Percentiles rank a stretch among this genome's conserved stretches.
These are phyloP conservation scores for Thymelicus sylvestris DNA, from an alignment of 2,888 invertebrate genomes.

Conservation along the genomic window DNA sequence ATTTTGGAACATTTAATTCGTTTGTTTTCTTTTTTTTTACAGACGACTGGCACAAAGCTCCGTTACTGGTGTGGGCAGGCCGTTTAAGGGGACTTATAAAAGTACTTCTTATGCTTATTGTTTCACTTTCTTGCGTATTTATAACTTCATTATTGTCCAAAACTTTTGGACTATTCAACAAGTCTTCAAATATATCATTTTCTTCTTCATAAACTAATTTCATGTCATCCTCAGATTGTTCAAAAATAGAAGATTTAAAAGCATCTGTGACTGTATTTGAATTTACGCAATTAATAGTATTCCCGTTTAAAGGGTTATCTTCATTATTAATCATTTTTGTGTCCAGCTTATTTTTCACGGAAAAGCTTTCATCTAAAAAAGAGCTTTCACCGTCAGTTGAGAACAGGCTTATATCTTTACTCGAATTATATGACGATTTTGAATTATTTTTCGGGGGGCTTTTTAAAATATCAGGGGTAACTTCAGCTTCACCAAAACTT, in stretches of 20 bases:
- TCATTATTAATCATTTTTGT: constrained; percentile 45
- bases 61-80: constrained; percentile 42
- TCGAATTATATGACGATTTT: constrained; percentile 40
- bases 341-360: constrained; percentile 71
- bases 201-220: constrained; percentile 70
- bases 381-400: constrained; percentile 80
- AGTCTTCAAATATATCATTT: constrained; percentile 30
- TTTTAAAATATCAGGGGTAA: constrained; percentile 45
- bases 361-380: constrained; percentile 85
- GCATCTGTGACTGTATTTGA: constrained; percentile 63
- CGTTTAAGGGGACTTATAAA: constrained; percentile 63
- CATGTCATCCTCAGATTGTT: constrained; percentile 65
- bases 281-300: constrained; percentile 47
- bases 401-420: constrained; percentile 72
- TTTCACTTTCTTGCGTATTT: constrained; percentile 55
- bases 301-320: constrained; percentile 46
- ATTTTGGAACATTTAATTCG: not conserved
- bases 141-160: constrained; percentile 54
- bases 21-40: constrained; percentile 55
- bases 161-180: not conserved
- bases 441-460: constrained; percentile 47
- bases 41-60: constrained; percentile 44
- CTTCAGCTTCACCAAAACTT: constrained; percentile 63
- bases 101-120: constrained; percentile 49
- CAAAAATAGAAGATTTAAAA: constrained; percentile 62